Base-by-base conservation (phyloP, 2,113 vertebrate genomes). In the Osmerus mordax region DNA sequence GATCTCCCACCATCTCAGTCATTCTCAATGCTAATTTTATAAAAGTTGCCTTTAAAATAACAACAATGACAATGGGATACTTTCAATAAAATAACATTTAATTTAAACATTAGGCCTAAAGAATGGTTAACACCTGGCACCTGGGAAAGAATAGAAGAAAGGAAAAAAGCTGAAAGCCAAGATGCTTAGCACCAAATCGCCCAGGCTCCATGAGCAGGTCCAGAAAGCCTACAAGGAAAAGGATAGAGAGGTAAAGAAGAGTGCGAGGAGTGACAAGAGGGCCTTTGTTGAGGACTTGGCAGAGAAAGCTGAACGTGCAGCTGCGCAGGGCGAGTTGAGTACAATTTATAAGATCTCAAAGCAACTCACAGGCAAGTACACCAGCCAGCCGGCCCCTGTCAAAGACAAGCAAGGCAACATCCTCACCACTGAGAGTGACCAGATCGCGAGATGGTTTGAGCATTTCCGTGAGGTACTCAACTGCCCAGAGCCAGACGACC, bases 221-320 rank as follows among this genome's bases (percentile, higher is more conserved):
- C 54, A 71, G 18, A 71, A 28, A 53, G 63, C 66, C 58, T 63
- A 66, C 61, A 61, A 51, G 55, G 67, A 7, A 12, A 66, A 75
- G 59, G 67, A 60, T 25, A 75, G 47, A 61, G 56, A 75, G 4
- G 69, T 75, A 16, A 58, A 75, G 53, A 75, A 36, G 28, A 70
- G 65, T 65, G 74, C 70, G 15, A 76, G 74, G 19, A 74, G 19
- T 32, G 70, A 76, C 74, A 76, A 76, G 53, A 76, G 29, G 59
- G n/a, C 18, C 23, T 76, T 76, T 52, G 25, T 74, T 41, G 69
- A 76, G 13, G 53, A 62, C 12, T 19, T 76, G 51, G n/a, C 56
- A 18, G 21, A 25, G 9, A 54, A 74, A 54, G 70, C 74, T 19
- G 74, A 71, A 12, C 16, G 16, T 15, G 59, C 58, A 47, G 69